These are phyloP conservation scores for Drosophila sordidula DNA, from an alignment of 2,888 invertebrate genomes.

Conservation along the genomic window DNA sequence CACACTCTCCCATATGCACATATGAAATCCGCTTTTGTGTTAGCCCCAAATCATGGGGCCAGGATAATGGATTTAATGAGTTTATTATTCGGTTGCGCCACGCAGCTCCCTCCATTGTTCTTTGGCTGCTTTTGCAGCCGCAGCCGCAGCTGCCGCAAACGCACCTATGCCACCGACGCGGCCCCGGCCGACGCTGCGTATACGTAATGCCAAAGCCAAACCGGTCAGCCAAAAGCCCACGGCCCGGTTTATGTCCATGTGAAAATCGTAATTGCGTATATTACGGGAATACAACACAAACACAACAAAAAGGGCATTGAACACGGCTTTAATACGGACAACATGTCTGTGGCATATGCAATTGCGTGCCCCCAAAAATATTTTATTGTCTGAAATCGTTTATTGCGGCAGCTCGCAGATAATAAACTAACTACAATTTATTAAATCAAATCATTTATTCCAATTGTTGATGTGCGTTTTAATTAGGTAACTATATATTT, in stretches of 20 bases:
- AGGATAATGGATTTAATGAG: slow-evolving; percentile 83
- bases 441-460: not conserved
- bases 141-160: slow-evolving; percentile 20
- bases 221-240: slow-evolving; percentile 26
- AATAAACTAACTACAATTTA: slow-evolving; percentile 1
- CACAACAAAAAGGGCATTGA: slow-evolving; percentile 12
- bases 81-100: slow-evolving; percentile 71
- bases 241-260: slow-evolving; percentile 5
- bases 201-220: slow-evolving; percentile 54
- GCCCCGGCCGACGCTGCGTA: slow-evolving; percentile 32
- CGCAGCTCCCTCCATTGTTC: slow-evolving; percentile 45
- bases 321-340: slow-evolving; percentile 3
- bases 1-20: slow-evolving; percentile 18
- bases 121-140: slow-evolving; percentile 18
- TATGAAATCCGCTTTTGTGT: slow-evolving; percentile 81
- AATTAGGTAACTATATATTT: too few species aligned
- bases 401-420: not conserved
- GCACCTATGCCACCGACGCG: slow-evolving; percentile 22
- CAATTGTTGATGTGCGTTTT: too few species aligned
- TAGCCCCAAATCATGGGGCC: slow-evolving; percentile 80
- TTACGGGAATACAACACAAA: slow-evolving; percentile 24
- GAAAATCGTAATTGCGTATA: slow-evolving; percentile 42
- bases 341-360: not conserved
- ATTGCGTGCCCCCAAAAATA: slow-evolving; percentile 3
- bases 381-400: not conserved